Conservation (phyloP, 1,140 invertebrate genomes). For the Cotesia glomerata region DNA sequence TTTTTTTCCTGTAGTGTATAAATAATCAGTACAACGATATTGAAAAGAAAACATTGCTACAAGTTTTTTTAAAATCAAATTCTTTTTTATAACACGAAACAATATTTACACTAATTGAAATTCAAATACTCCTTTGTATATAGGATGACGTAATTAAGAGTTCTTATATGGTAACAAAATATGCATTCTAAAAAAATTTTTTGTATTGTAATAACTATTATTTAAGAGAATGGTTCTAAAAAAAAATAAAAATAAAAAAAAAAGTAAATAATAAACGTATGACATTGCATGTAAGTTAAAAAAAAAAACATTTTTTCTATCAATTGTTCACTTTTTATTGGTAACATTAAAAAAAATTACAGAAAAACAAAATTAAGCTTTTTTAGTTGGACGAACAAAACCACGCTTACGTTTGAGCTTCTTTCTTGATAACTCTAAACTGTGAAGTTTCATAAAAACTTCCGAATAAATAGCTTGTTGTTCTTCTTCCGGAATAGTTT, state of each 20-base stretch:
- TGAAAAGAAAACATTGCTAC: neutral
- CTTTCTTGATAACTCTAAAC: constrained; percentile 71
- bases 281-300: too few species aligned
- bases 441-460: constrained; percentile 76
- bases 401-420: constrained; percentile 72
- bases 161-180: neutral
- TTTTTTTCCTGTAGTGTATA: neutral
- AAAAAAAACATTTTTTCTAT: too few species aligned
- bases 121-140: neutral
- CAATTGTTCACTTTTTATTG: neutral
- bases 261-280: too few species aligned
- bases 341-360: constrained; percentile 13
- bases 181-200: neutral
- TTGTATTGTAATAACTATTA: neutral
- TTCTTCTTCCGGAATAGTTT: constrained; percentile 86
- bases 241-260: too few species aligned
- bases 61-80: neutral
- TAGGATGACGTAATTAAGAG: neutral
- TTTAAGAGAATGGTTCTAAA: too few species aligned
- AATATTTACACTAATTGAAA: neutral
- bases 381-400: constrained; percentile 71
- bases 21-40: neutral
- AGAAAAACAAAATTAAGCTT: constrained; percentile 54
- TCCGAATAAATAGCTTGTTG: constrained; percentile 86
- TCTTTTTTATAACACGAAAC: neutral